Evolutionary conservation across 2,797 vertebrate genomes (phyloP).

Genomic region (Choloepus didactylus): DNA sequence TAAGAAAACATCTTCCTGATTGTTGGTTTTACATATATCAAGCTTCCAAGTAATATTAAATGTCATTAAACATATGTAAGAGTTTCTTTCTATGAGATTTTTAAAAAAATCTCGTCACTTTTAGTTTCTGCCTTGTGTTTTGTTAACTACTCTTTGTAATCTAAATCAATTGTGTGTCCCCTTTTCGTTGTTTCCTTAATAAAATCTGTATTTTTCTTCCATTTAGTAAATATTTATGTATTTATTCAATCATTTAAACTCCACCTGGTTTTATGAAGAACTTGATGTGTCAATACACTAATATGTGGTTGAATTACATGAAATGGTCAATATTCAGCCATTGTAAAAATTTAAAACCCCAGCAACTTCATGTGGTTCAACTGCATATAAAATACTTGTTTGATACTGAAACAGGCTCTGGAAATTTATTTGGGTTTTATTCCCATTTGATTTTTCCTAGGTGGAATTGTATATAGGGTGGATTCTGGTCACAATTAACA

Average conservation of each 20-base stretch:
- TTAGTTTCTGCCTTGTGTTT: neutral
- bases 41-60: too few species aligned
- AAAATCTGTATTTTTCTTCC: neutral
- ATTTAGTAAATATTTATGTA: neutral
- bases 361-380: neutral
- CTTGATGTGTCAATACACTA: neutral
- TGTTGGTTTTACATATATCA: neutral
- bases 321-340: neutral
- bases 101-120: neutral
- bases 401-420: neutral
- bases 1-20: neutral
- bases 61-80: neutral
- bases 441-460: rapidly evolving
- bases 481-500: neutral
- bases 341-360: neutral
- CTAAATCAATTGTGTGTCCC: neutral
- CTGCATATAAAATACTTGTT: neutral
- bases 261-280: neutral
- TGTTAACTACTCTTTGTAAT: neutral
- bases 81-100: neutral
- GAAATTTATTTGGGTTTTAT: neutral
- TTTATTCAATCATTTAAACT: neutral
- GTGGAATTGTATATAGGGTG: rapidly evolving
- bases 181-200: neutral
- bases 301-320: neutral